Percentiles rank a stretch among this genome's conserved stretches.
phyloP scores from a whole-genome alignment of 2,888 invertebrate genomes.

The Microdon myrmicae region DNA sequence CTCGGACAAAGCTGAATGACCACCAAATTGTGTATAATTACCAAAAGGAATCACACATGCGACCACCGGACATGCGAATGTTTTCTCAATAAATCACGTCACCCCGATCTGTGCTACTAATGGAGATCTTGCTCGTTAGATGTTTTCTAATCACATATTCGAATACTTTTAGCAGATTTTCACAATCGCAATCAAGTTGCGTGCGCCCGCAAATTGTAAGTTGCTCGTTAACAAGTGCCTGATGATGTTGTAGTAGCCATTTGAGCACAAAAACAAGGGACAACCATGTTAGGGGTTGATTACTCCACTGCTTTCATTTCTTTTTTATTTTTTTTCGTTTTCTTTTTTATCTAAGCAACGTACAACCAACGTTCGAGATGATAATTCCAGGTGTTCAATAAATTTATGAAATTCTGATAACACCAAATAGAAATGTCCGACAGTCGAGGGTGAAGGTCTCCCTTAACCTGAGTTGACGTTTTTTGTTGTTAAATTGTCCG shows the following conservation, averaged over 20 bases:
- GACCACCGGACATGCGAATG: slow-evolving; percentile 15
- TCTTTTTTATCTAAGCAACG: slow-evolving; percentile 34
- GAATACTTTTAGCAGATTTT: too few species aligned
- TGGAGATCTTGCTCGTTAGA: slow-evolving; percentile 8
- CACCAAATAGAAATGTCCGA: slow-evolving; percentile 53
- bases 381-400: slow-evolving; percentile 63
- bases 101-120: slow-evolving; percentile 3
- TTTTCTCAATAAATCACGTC: slow-evolving; percentile 16
- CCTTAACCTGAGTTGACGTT: slow-evolving; percentile 53
- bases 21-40: slow-evolving; percentile 29
- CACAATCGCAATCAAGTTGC: slow-evolving; percentile 13
- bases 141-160: slow-evolving; percentile 4
- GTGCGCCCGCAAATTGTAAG: neutral
- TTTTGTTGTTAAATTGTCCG: slow-evolving; percentile 10
- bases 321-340: too few species aligned
- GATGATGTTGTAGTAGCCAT: neutral
- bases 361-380: slow-evolving; percentile 48
- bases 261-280: slow-evolving; percentile 11
- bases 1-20: slow-evolving; percentile 13
- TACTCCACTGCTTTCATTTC: too few species aligned
- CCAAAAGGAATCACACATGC: slow-evolving; percentile 11
- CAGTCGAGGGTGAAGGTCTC: neutral
- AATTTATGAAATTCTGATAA: slow-evolving; percentile 57
- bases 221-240: slow-evolving; percentile 28
- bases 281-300: too few species aligned